Base-by-base conservation (phyloP, 2,888 invertebrate species). In the Cremastinae sp. region DNA sequence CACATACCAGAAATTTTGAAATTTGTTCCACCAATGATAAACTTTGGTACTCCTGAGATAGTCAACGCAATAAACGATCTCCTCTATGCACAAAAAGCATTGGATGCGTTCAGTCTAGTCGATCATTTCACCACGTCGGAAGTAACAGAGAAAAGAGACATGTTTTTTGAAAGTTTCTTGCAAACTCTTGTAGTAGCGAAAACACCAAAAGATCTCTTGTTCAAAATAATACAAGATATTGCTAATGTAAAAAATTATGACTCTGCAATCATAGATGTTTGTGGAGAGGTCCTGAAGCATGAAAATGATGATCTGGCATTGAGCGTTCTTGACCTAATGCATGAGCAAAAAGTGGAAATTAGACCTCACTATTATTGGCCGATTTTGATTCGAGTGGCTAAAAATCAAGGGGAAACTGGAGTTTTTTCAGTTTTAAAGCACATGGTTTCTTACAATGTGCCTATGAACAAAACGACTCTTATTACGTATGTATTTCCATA, bases 351-450 rank as follows among this genome's bases (percentile, higher is more conserved):
- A 0, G 81, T 91, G 78, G 87, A 90, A 0, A 12, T 93, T 2
- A 90, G 93, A 12, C 91, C 93, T 0, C 94, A 94, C 80, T 94
- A 92, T 84, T 94, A 94, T 84, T 94, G 94, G 94, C 93, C 94
- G 0, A 86, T 94, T 61, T 74, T 94, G 53, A 59, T 93, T 16
- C 89, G 91, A 0, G 90, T 89, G 7, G 90, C 91, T 0, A 90
- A 90, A 56, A 88, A 86, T 18, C 89, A 90, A 66, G 93, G 93
- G 0, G 93, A 94, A 78, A 90, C 89, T 84, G 92, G 92, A 36
- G 88, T 94, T 75, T 90, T 93, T 80, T 90, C 91, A 36, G 89
- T 92, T 0, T 80, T 94, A 0, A 82, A 90, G 54, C 90, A 90
- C 34, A 93, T 94, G 93, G 81, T 90, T 0, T 82, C 89, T 0